Base-by-base conservation (phyloP, 37 sponge, comb jelly and placozoan genomes). In the Cliona cf. orientalis region DNA sequence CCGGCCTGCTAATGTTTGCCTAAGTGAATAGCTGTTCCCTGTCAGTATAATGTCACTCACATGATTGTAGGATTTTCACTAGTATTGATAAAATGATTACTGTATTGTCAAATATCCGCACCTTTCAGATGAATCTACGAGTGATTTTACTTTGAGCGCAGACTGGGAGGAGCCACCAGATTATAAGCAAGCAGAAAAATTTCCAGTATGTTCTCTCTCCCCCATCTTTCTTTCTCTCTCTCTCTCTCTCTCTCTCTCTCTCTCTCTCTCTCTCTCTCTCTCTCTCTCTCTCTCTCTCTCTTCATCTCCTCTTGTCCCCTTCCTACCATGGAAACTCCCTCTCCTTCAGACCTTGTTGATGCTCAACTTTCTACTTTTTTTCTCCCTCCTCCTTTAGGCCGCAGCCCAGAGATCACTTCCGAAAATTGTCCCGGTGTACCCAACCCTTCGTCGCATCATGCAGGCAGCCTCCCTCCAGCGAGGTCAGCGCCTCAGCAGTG, bases 401-500 rank as follows among this genome's bases (percentile, higher is more conserved):
- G 87, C 87, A 11, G 80, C 87, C 44, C 60, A 36, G 44, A 73
- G 61, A 33, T 53, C 72, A 23, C 87, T 86, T 23, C 87, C 87
- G 40, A 4, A 80, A 22, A 86, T 86, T 0, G 81, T 86, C 5
- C 87, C 87, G 32, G 81, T 86, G 2, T 43, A 80, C 32, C 87
- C 87, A 3, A 86, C 87, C 25, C 56, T 86, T 34, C 34, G 87
- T 31, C 38, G 87, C 2, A 53, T 46, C 66, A 55, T 11, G 57
- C 14, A 23, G 68, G 36, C 39, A 36, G 68, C 6, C 6, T 7
- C 63, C 53, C 14, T 9, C 53, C 53, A 49, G 53, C 9, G 53
- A 14, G 63, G 23, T 19, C 28, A 62, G 14, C 6, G 25, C 6
- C 6, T 62, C 29, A 62, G 63, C 23, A 25, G 63, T 26, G 23